These are phyloP conservation scores for Megalops cyprinoides DNA, from an alignment of 2,797 vertebrate species.

Conservation along the genomic window DNA sequence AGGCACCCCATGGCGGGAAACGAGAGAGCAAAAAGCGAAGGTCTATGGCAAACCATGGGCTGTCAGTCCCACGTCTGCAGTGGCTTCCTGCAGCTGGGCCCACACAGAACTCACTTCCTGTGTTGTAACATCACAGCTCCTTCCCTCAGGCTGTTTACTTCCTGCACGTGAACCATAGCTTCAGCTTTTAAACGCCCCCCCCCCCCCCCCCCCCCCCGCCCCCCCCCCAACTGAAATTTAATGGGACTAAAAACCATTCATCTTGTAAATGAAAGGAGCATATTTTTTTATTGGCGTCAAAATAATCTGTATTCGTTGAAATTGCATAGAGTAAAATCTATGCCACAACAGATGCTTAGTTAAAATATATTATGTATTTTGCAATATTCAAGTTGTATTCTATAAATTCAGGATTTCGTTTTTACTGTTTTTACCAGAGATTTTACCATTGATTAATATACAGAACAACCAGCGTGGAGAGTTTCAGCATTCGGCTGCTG, in stretches of 20 bases:
- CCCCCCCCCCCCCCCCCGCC: no score
- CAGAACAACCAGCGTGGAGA: not conserved
- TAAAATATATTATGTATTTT: no score
- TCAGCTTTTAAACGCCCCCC: not conserved
- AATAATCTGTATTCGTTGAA: no score
- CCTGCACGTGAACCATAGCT: not conserved
- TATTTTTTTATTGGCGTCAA: no score
- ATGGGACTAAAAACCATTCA: no score
- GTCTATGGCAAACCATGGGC: conserved; percentile 5
- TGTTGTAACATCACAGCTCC: conserved; percentile 1
- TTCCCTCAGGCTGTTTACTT: not conserved
- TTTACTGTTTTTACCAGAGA: no score
- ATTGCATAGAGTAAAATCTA: no score
- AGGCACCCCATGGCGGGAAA: not conserved
- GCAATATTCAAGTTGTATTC: no score
- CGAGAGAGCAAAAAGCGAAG: not conserved
- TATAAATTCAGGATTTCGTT: no score
- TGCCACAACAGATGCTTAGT: no score
- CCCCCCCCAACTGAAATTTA: not conserved
- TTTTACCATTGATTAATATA: no score
- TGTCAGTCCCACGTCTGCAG: not conserved
- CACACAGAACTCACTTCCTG: conserved; percentile 4
- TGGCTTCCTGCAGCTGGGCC: not conserved
- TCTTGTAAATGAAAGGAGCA: no score
- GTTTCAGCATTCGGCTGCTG: not conserved